A percentile compares a stretch with the other conserved stretches of the same genome.
Conservation (phyloP, 1,140 invertebrate genomes). For the Achroia grisella region DNA sequence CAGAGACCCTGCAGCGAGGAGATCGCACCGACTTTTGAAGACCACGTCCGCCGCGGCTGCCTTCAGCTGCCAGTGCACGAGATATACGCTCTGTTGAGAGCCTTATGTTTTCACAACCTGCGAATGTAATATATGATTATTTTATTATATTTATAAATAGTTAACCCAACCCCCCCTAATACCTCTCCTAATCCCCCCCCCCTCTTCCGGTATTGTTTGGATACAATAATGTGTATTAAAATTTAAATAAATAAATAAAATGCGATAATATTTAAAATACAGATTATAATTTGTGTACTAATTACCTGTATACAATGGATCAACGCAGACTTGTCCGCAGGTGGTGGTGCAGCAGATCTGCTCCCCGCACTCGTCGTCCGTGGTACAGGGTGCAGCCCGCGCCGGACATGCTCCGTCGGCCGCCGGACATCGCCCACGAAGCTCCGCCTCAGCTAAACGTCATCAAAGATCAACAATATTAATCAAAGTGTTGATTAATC, state of each 20-base stretch:
- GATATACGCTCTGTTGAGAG: conserved; percentile 59
- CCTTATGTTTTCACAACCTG: conserved; percentile 61
- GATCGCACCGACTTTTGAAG: conserved; percentile 69
- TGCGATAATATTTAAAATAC: too few species aligned
- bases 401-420: conserved; percentile 39
- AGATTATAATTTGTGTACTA: too few species aligned
- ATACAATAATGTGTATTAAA: too few species aligned
- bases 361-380: conserved; percentile 52
- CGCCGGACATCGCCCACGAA: conserved; percentile 50
- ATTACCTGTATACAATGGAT: conserved; percentile 57
- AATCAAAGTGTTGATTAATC: too few species aligned
- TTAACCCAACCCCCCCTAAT: too few species aligned
- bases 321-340: conserved; percentile 48
- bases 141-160: not conserved
- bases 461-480: too few species aligned
- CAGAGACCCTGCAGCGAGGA: conserved; percentile 78
- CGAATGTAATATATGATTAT: not conserved
- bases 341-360: conserved; percentile 51
- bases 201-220: too few species aligned
- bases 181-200: too few species aligned
- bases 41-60: conserved; percentile 42
- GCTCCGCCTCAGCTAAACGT: conserved; percentile 51
- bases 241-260: too few species aligned
- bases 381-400: conserved; percentile 42
- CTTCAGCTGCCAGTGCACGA: conserved; percentile 51